phyloP scores from a whole-genome alignment of 2,888 invertebrate species.

The Nephrocerus scutellatus region DNA sequence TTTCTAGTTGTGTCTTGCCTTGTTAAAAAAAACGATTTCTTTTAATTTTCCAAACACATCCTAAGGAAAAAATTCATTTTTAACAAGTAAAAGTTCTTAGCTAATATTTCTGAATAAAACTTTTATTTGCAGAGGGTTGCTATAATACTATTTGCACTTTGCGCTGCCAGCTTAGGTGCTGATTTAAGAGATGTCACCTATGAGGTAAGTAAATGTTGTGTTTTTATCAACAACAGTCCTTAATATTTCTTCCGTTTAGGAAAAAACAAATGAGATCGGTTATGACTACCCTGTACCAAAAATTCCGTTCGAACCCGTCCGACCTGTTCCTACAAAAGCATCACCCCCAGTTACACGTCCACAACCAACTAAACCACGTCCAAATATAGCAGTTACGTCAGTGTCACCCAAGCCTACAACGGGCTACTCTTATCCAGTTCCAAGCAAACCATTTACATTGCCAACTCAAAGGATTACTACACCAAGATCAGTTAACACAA shows the following conservation, averaged over 20 bases:
- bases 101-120: no score
- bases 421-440: constrained; percentile 4
- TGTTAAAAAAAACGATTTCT: background rate
- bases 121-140: constrained; percentile 37
- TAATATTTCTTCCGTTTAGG: no score
- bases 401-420: constrained; percentile 2
- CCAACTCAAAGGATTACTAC: constrained; percentile 22
- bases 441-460: constrained; percentile 7
- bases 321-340: constrained; percentile 19
- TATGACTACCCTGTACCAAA: constrained; percentile 35
- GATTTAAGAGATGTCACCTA: constrained; percentile 31
- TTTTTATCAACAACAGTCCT: no score
- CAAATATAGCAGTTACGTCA: constrained; percentile 10
- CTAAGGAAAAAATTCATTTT: no score
- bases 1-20: no score
- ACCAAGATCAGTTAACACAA: constrained; percentile 9
- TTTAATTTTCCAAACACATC: background rate
- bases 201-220: constrained; percentile 37
- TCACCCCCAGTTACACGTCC: constrained; percentile 18
- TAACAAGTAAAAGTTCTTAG: no score
- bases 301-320: constrained; percentile 39
- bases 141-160: constrained; percentile 40
- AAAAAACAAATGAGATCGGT: no score
- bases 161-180: constrained; percentile 37
- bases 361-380: constrained; percentile 20